Conservation (phyloP, 1,140 invertebrate genomes). For the Papilio aristodemus region DNA sequence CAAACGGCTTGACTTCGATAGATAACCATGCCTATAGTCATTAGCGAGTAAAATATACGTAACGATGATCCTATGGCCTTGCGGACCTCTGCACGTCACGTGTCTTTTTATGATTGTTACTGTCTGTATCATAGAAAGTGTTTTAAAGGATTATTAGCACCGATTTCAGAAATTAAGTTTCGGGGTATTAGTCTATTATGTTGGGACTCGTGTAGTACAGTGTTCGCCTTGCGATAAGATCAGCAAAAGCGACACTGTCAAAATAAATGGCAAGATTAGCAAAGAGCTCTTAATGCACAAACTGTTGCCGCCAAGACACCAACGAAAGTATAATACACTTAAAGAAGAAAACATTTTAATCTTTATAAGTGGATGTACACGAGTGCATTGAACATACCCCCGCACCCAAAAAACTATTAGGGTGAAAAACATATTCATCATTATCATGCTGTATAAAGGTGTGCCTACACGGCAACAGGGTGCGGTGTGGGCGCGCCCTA, state of each 20-base stretch:
- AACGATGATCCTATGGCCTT: slow-evolving; percentile 9
- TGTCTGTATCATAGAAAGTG: too few relatives aligned
- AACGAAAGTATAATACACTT: background rate
- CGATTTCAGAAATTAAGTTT: too few relatives aligned
- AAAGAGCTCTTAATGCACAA: background rate
- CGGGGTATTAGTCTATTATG: too few relatives aligned
- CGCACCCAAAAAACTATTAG: background rate
- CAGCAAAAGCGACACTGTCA: too few relatives aligned
- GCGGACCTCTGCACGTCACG: background rate
- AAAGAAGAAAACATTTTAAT: background rate
- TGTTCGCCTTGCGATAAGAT: too few relatives aligned
- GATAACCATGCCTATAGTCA: slow-evolving; percentile 4
- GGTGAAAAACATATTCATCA: slow-evolving; percentile 27
- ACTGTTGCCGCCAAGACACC: background rate
- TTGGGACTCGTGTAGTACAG: too few relatives aligned
- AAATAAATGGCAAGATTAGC: too few relatives aligned
- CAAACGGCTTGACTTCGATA: slow-evolving; percentile 1
- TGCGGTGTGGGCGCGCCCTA: slow-evolving; percentile 26
- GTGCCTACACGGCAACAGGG: slow-evolving; percentile 12
- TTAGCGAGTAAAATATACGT: slow-evolving; percentile 6
- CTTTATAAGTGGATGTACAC: background rate
- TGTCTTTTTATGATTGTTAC: too few relatives aligned
- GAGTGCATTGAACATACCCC: background rate
- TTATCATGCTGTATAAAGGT: slow-evolving; percentile 11
- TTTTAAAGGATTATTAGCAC: too few relatives aligned